Percentiles rank a stretch among this genome's conserved stretches.
These are phyloP conservation scores for Cheilinus undulatus DNA, from an alignment of 2,113 vertebrate species.

Conservation along the genomic window DNA sequence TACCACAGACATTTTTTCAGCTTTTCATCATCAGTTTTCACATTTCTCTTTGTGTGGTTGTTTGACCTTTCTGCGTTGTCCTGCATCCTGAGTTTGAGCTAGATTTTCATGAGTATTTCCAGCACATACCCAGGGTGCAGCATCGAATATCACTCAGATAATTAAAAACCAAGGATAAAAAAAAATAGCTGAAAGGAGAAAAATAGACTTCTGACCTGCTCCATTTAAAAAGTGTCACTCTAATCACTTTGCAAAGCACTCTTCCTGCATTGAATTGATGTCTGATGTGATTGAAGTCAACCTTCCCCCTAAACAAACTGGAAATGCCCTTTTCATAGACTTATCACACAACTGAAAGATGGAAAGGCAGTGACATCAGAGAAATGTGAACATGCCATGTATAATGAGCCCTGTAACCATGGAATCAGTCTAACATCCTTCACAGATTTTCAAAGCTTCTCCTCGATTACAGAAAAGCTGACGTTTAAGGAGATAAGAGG, in stretches of 20 bases:
- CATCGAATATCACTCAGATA: no score
- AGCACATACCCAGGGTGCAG: no score
- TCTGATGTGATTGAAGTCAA: not conserved
- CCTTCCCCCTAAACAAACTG: conserved; percentile 8
- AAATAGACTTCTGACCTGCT: not conserved
- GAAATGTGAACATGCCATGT: conserved; percentile 21
- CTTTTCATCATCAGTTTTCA: no score
- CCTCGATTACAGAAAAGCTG: conserved; percentile 19
- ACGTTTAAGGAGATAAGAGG: conserved; percentile 8
- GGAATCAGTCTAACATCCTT: conserved; percentile 30
- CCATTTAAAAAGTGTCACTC: not conserved
- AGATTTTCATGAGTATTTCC: no score
- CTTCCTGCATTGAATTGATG: not conserved
- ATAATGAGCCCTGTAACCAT: conserved; percentile 30
- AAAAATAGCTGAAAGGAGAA: no score
- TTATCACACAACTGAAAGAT: not conserved
- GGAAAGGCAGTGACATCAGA: conserved; percentile 7
- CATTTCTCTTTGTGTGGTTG: no score
- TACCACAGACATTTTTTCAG: no score
- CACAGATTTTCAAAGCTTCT: conserved; percentile 7
- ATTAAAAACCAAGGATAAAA: no score
- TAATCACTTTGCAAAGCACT: not conserved
- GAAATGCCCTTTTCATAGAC: not conserved
- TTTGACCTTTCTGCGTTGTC: no score
- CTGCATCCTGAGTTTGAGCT: no score